These are phyloP conservation scores for Acrocera orbiculus DNA, from an alignment of 2,888 invertebrate species.

Conservation along the genomic window DNA sequence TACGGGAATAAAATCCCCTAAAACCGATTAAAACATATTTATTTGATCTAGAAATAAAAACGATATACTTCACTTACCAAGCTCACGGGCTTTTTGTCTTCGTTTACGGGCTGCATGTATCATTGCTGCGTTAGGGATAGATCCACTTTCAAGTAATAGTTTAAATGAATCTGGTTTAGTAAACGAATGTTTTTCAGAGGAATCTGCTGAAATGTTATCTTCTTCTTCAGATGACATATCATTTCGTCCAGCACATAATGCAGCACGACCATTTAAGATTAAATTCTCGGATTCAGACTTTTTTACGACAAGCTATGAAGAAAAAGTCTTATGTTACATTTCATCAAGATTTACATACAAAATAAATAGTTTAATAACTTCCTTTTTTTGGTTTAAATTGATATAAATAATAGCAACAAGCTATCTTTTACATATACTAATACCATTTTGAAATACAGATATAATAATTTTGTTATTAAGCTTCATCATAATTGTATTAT, in stretches of 20 bases:
- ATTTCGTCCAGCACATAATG: slow-evolving; percentile 57
- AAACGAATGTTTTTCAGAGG: slow-evolving; percentile 33
- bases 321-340: slow-evolving; percentile 8
- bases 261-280: slow-evolving; percentile 65
- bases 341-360: too few species aligned
- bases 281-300: slow-evolving; percentile 39
- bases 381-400: too few species aligned
- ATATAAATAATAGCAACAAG: too few species aligned
- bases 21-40: background rate
- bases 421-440: too few species aligned
- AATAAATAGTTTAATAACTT: too few species aligned
- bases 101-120: slow-evolving; percentile 94
- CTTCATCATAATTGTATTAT: too few species aligned
- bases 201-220: slow-evolving; percentile 27
- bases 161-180: slow-evolving; percentile 53
- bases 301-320: slow-evolving; percentile 37
- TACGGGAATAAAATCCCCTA: slow-evolving; percentile 39
- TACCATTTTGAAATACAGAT: too few species aligned
- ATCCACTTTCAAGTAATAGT: slow-evolving; percentile 68
- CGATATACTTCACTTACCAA: slow-evolving; percentile 30
- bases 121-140: slow-evolving; percentile 93
- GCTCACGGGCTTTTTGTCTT: slow-evolving; percentile 82
- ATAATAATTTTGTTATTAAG: too few species aligned
- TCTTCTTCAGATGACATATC: slow-evolving; percentile 47
- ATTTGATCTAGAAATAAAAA: background rate